Base-by-base conservation (phyloP, 2,888 invertebrate genomes). In the Calliopum simillimum region DNA sequence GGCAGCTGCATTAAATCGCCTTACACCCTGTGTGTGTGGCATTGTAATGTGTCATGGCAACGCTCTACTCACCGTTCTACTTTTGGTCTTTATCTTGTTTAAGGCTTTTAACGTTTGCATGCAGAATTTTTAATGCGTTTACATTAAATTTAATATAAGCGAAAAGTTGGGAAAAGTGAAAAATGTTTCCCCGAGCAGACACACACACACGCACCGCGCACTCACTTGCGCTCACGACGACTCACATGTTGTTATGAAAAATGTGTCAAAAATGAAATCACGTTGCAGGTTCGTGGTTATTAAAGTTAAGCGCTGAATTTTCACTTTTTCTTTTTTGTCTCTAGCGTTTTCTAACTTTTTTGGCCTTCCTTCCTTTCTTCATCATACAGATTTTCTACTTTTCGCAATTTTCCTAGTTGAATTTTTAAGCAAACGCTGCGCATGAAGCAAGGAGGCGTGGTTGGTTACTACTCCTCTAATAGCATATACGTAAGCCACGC, bases 271-370 rank as follows among this genome's bases (percentile, higher is more conserved):
- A 58, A 70, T 65, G 59, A 65, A 65, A 65, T 70, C 59, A 65
- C 59, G 64, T 59, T 59, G 69, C 33, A 46, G 58, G 47, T 49
- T 58, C 43, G 65, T 55, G 65, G 70, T 66, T 70, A 61, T 70
- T 70, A 70, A 70, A 70, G 53, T 70, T 70, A 61, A 70, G 66
- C 64, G 46, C 53, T 59, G 56, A 51, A 69, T 69, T 69, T 69
- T 65, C 69, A 70, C 46, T 61, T 65, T 41, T 44, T n/a, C n/a
- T n/a, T 25, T 53, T 69, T 49, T 16, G 25, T 25, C 25, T 58
- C 33, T 8, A 33, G 33, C 33, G 33, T 8, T 33, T 33, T 33
- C 33, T 33, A 33, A 33, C 33, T 33, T 33, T 33, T 33, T 33
- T 8, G n/a, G 3, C 33, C 33, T 33, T 33, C 33, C 33, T 8